Evolutionary conservation across 2,888 invertebrate genomes (phyloP).

Genomic region (Hyposoter didymator): DNA sequence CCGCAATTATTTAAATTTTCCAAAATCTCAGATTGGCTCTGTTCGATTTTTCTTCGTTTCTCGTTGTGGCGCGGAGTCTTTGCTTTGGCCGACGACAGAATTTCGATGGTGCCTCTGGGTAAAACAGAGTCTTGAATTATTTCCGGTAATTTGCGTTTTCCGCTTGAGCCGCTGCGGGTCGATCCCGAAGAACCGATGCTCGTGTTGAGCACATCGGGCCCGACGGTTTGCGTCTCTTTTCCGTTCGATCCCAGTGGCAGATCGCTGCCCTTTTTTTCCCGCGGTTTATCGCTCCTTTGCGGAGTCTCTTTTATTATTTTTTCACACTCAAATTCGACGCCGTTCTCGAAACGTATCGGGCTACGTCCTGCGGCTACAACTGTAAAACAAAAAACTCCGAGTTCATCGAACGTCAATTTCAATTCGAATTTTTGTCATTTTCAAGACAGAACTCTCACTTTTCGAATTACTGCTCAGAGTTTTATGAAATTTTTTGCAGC

Average conservation of each 20-base stretch:
- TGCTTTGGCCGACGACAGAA: slow-evolving; percentile 4
- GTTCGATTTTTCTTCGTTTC: slow-evolving; percentile 12
- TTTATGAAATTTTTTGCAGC: too few relatives aligned
- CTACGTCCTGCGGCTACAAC: background rate
- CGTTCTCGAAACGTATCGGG: background rate
- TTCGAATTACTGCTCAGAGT: too few relatives aligned
- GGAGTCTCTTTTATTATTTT: too few relatives aligned
- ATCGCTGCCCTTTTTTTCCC: background rate
- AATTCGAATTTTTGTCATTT: too few relatives aligned
- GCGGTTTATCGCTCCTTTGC: background rate
- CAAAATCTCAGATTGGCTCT: too few relatives aligned
- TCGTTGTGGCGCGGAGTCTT: background rate
- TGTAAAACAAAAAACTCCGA: background rate
- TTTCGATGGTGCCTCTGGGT: slow-evolving; percentile 57
- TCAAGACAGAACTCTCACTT: too few relatives aligned
- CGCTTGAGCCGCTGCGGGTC: background rate
- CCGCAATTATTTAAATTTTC: background rate
- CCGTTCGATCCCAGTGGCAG: too few relatives aligned
- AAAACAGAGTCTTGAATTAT: slow-evolving; percentile 67
- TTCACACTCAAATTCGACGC: background rate
- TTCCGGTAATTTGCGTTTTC: slow-evolving; percentile 60
- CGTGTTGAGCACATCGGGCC: background rate
- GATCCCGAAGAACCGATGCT: slow-evolving; percentile 3
- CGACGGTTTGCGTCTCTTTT: background rate
- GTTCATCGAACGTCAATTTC: too few relatives aligned